phyloP scores from a whole-genome alignment of 2,797 vertebrate genomes.

The Halcyon badia region DNA sequence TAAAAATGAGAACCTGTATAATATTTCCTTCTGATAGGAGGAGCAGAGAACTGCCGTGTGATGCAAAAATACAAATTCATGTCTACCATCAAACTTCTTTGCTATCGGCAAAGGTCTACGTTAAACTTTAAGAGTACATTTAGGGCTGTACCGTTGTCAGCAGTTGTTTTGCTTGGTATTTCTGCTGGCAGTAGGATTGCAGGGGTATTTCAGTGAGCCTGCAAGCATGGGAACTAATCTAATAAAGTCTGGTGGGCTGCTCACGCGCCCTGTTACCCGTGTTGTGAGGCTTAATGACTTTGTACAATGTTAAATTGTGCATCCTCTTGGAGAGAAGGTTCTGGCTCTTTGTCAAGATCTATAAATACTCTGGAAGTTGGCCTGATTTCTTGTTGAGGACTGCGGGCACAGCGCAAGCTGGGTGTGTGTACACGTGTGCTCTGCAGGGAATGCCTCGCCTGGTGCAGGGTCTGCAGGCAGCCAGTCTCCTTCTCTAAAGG shows the following conservation, averaged over 20 bases:
- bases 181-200: background rate
- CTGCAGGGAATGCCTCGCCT: background rate
- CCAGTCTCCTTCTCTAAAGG: background rate
- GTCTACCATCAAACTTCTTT: background rate
- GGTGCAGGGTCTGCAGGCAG: background rate
- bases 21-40: background rate
- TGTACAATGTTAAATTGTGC: conserved; percentile 58
- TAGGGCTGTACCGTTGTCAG: background rate
- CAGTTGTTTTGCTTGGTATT: background rate
- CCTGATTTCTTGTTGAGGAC: conserved; percentile 15
- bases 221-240: background rate
- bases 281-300: conserved; percentile 62
- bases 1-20: background rate
- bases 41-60: background rate
- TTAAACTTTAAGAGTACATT: background rate
- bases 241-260: background rate
- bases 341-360: conserved; percentile 60
- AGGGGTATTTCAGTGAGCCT: background rate
- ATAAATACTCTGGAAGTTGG: conserved; percentile 53
- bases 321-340: conserved; percentile 29
- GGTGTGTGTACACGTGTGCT: background rate
- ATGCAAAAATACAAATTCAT: background rate
- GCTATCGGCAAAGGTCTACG: background rate
- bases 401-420: background rate
- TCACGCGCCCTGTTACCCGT: background rate